phyloP scores from a whole-genome alignment of 30 jellyfish, hydroid and myxozoan species.

The Rhopilema esculentum region DNA sequence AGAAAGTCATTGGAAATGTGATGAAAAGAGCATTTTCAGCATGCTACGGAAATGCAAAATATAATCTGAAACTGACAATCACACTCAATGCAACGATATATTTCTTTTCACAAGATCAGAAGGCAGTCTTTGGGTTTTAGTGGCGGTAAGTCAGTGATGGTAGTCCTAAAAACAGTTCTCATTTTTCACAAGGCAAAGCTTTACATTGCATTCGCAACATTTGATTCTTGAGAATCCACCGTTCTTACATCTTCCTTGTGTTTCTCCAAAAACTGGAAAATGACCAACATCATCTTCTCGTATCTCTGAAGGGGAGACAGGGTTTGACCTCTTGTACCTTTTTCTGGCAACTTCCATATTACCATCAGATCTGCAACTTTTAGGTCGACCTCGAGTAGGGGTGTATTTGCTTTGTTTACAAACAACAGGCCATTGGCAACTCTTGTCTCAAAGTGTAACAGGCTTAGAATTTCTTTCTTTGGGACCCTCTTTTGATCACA shows the following conservation, averaged over 20 bases:
- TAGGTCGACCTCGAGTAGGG: slow-evolving; percentile 5
- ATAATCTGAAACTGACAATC: too few relatives aligned
- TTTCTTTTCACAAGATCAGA: too few relatives aligned
- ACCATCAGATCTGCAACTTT: not conserved
- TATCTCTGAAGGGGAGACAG: not conserved
- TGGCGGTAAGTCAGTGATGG: slow-evolving; percentile 23
- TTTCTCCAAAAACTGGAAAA: slow-evolving; percentile 4
- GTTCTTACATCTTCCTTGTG: slow-evolving; percentile 17
- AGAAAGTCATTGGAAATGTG: too few relatives aligned
- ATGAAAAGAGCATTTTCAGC: too few relatives aligned
- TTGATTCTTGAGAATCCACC: not conserved
- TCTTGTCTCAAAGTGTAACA: not conserved
- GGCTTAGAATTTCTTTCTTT: not conserved
- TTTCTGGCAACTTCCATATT: not conserved
- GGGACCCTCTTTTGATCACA: slow-evolving; percentile 1
- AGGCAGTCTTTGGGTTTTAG: too few relatives aligned
- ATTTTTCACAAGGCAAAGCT: slow-evolving; percentile 12
- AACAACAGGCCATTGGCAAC: slow-evolving; percentile 1
- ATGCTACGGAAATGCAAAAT: too few relatives aligned
- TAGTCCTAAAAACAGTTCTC: slow-evolving; percentile 4
- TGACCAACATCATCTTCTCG: slow-evolving; percentile 5
- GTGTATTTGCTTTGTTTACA: not conserved
- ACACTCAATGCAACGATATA: too few relatives aligned
- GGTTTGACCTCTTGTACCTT: slow-evolving; percentile 1
- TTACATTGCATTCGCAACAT: slow-evolving; percentile 3